These are phyloP conservation scores for Zhuqinia jingwanae DNA, from an alignment of 2,888 invertebrate species.

Conservation along the genomic window DNA sequence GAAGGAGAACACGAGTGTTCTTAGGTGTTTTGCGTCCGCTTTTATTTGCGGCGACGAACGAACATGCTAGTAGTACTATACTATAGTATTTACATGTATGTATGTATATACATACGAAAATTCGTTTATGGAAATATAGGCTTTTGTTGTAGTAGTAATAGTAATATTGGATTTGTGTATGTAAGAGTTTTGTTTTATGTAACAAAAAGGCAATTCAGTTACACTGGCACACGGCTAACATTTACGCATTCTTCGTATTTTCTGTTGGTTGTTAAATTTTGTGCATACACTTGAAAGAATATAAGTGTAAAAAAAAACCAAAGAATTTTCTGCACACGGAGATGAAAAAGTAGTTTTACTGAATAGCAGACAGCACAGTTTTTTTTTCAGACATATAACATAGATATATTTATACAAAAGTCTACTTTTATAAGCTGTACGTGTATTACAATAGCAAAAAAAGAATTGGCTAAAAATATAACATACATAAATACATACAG, in stretches of 20 bases:
- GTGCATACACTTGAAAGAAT: not conserved
- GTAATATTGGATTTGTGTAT: conserved; percentile 15
- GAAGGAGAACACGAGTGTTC: conserved; percentile 52
- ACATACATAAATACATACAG: not conserved
- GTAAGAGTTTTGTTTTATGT: not conserved
- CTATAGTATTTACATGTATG: too few species aligned
- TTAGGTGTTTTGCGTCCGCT: conserved; percentile 54
- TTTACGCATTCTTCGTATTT: conserved; percentile 12
- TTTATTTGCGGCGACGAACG: not conserved
- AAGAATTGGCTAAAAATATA: conserved; percentile 21
- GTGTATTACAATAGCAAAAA: not conserved
- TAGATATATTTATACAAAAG: not conserved
- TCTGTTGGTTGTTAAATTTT: conserved; percentile 24
- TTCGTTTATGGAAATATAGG: not conserved
- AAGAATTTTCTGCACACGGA: not conserved
- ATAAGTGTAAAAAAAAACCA: not conserved
- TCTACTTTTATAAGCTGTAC: conserved; percentile 2
- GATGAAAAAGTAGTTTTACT: not conserved
- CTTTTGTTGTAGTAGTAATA: not conserved
- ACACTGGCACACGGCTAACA: not conserved
- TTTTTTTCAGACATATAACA: too few species aligned
- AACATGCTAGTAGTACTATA: not conserved
- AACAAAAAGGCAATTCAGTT: conserved; percentile 9
- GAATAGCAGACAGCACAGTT: not conserved
- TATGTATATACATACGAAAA: too few species aligned